These are phyloP conservation scores for Oscheius onirici DNA, from an alignment of 2,888 invertebrate species.

Conservation along the genomic window DNA sequence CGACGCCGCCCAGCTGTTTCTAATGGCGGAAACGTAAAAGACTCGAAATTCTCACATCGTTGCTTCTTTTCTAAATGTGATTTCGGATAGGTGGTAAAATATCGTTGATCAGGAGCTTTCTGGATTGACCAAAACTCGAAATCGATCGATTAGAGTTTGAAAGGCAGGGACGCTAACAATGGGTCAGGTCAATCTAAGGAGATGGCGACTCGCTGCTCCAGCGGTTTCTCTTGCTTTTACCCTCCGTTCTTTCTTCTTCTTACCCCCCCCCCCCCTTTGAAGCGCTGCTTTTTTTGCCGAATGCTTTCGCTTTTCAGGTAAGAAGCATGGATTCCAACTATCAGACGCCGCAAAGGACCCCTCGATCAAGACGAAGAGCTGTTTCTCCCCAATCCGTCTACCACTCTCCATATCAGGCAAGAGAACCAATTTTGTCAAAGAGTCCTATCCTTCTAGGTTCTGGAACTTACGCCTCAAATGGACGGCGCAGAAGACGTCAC, in stretches of 20 bases:
- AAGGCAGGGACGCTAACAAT: no score
- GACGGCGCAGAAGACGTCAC: constrained; percentile 10
- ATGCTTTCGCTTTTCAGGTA: neutral
- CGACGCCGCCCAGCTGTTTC: constrained; percentile 21
- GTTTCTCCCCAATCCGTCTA: constrained; percentile 18
- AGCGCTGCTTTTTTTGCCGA: neutral
- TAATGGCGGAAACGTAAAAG: constrained; percentile 1
- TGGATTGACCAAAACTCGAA: no score
- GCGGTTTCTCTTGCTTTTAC: no score
- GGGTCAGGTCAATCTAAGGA: neutral
- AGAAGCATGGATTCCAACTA: constrained; percentile 17
- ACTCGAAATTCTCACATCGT: neutral
- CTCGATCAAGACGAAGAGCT: constrained; percentile 17
- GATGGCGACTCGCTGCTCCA: no score
- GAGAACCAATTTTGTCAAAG: neutral
- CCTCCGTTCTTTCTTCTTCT: neutral
- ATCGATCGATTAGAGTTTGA: no score
- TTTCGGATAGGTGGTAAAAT: no score
- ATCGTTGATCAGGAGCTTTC: no score
- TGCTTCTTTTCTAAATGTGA: neutral
- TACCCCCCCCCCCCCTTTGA: neutral
- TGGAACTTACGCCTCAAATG: constrained; percentile 9
- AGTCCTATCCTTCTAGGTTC: neutral
- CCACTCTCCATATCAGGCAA: constrained; percentile 23
- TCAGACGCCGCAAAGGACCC: constrained; percentile 8